These are phyloP conservation scores for Bucco capensis DNA, from an alignment of 2,113 vertebrate species.

Conservation along the genomic window DNA sequence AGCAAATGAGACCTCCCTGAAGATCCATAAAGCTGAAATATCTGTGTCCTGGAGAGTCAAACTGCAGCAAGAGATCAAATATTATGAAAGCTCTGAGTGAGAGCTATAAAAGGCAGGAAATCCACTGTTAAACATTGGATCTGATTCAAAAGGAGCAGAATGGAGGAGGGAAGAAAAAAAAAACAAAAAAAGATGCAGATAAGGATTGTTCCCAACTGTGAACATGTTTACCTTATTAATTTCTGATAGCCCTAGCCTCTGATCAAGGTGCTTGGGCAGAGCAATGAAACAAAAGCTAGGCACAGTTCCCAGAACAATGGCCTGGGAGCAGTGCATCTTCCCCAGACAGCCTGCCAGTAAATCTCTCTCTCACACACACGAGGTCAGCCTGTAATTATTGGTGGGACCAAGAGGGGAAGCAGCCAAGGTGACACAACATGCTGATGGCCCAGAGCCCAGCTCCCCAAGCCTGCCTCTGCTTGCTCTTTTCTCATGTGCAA, in stretches of 20 bases:
- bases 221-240: not conserved
- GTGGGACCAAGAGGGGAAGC: fast-evolving
- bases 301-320: not conserved
- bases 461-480: not conserved
- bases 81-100: not conserved
- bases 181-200: not conserved
- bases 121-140: not conserved
- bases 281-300: not conserved
- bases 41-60: not conserved
- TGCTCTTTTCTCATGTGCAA: not conserved
- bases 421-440: not conserved
- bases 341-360: not conserved
- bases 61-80: conserved; percentile 6
- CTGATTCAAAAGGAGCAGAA: not conserved
- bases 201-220: not conserved
- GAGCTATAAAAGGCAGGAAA: conserved; percentile 37
- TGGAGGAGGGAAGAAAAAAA: not conserved
- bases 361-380: not conserved
- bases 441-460: not conserved
- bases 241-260: not conserved
- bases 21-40: conserved; percentile 23
- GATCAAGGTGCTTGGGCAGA: not conserved
- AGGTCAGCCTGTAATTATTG: not conserved
- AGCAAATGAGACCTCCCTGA: not conserved
- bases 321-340: not conserved